These are phyloP conservation scores for Globicephala melas DNA, from an alignment of 2,113 vertebrate genomes.

Conservation along the genomic window DNA sequence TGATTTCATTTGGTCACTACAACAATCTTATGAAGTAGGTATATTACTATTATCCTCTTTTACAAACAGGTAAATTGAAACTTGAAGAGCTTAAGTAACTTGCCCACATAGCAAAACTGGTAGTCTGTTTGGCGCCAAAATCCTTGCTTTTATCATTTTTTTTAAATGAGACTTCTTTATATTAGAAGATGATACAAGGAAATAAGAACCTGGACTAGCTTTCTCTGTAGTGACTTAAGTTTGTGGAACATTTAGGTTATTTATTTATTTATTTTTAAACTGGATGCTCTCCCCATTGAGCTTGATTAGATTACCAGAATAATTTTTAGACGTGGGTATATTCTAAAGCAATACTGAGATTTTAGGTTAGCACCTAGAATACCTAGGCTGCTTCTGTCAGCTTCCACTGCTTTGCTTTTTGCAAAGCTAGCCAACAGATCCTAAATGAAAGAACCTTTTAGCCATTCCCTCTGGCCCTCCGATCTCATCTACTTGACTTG, in stretches of 20 bases:
- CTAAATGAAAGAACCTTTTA: neutral
- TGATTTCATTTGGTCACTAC: neutral
- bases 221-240: neutral
- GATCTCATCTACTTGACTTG: neutral
- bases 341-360: neutral
- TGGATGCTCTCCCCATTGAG: neutral
- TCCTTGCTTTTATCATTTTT: neutral
- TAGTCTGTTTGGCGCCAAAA: neutral
- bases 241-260: neutral
- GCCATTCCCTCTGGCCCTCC: neutral
- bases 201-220: neutral
- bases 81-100: neutral
- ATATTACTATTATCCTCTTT: neutral
- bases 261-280: neutral
- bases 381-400: neutral
- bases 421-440: neutral
- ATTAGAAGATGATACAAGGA: neutral
- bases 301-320: neutral
- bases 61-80: neutral
- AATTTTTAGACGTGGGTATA: neutral
- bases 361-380: neutral
- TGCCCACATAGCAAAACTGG: neutral
- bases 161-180: neutral
- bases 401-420: neutral
- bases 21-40: neutral